A percentile compares a stretch with the other conserved stretches of the same genome.
phyloP scores from a whole-genome alignment of 2,113 vertebrate species.

The Rattus norvegicus region DNA sequence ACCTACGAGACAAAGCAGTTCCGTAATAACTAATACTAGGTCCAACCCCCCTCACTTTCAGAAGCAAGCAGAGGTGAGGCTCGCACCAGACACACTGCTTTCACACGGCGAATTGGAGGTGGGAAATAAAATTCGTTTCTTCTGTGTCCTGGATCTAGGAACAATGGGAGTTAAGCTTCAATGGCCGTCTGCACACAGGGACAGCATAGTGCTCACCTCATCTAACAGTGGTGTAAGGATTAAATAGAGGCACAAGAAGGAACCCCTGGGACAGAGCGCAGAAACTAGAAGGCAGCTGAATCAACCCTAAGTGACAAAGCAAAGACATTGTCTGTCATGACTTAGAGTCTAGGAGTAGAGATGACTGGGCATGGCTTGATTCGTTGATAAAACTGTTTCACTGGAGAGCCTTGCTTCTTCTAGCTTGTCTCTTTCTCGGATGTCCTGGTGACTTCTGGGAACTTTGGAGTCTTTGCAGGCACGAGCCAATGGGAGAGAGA shows the following conservation, averaged over 20 bases:
- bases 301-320: background rate
- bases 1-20: slow-evolving; percentile 63
- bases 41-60: background rate
- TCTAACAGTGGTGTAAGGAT: background rate
- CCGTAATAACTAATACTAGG: slow-evolving; percentile 34
- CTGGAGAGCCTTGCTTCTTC: background rate
- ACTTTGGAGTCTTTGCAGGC: background rate
- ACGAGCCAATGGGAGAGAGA: background rate
- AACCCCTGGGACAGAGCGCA: accelerated
- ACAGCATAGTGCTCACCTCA: background rate
- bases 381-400: background rate
- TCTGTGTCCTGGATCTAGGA: background rate
- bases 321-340: background rate
- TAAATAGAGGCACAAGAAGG: background rate
- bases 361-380: background rate
- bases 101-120: background rate
- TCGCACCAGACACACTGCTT: background rate
- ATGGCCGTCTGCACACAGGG: background rate
- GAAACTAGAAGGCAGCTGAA: accelerated
- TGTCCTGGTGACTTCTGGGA: background rate
- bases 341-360: accelerated
- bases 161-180: background rate
- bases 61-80: background rate
- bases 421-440: background rate
- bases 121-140: background rate